Base-by-base conservation (phyloP, 2,888 invertebrate genomes). In the Caenorhabditis sp. region DNA sequence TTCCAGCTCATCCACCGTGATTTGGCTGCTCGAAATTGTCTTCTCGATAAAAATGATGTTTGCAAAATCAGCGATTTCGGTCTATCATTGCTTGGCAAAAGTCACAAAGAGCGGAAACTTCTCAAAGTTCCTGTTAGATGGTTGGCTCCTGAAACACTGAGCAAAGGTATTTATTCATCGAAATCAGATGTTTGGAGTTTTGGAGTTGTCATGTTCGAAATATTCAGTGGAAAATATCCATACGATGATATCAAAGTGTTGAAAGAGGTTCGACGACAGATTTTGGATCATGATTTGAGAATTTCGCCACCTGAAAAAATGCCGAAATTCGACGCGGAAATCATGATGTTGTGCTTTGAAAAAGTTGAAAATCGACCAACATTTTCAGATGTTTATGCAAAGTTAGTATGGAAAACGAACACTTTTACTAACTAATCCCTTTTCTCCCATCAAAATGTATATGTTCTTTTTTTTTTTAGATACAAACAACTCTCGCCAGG, bases 1-100 rank as follows among this genome's bases (percentile, higher is more conserved):
- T 57, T 69, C 21, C 57, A 76, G 76, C 73, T 82, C 1, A 78
- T 80, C 38, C 82, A 80, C 63, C 77, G 82, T 1, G 82, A 82
- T 60, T 63, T 80, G 70, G 80, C 82, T 1, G 77, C 82, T 21
- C 59, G 82, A 10, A 82, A 82, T 63, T 67, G 73, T 20, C 76
- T 82, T 23, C 68, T 82, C 20, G 70, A 66, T 57, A 68, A 63
- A n/a, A 20, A 25, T 0, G 77, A 77, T 56, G 72, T 65, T 36
- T 77, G 76, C 57, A 81, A 83, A 68, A 82, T 83, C 59, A 80
- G 81, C 63, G 82, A 83, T 67, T 83, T 83, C 43, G 83, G 83
- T 0, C 68, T 83, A 14, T 78, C 78, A 3, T 66, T 83, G 1
- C 63, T 80, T 20, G 83, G 82, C 14, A 71, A 70, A 52, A 57